A percentile compares a stretch with the other conserved stretches of the same genome.
Evolutionary conservation across 1,140 invertebrate genomes (phyloP).

Genomic region (Hylyphantes graminicola): DNA sequence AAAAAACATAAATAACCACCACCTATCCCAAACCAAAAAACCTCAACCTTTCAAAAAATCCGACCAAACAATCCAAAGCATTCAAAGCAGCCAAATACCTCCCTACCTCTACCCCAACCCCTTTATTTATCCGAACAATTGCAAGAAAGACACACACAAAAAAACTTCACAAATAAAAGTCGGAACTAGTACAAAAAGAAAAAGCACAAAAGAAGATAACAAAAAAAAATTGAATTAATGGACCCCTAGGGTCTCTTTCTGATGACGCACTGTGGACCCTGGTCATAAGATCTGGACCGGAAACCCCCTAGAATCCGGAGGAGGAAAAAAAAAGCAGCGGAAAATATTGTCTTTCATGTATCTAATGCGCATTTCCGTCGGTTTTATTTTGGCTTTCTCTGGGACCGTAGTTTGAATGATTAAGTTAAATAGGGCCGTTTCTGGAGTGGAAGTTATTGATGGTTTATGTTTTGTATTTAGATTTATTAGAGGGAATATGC

Average conservation of each 20-base stretch:
- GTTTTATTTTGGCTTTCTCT: too few species aligned
- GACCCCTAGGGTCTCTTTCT: constrained; percentile 25
- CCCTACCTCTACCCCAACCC: background rate
- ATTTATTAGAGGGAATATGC: too few species aligned
- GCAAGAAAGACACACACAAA: background rate
- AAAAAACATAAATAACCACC: too few species aligned
- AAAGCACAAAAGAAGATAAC: constrained; percentile 16
- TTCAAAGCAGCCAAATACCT: background rate
- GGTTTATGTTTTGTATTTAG: too few species aligned
- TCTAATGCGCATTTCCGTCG: constrained; percentile 15
- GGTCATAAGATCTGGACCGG: constrained; percentile 33
- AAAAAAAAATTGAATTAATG: constrained; percentile 50
- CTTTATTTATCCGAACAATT: constrained; percentile 43
- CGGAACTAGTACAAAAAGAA: too few species aligned
- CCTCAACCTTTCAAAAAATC: too few species aligned
- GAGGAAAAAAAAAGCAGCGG: background rate
- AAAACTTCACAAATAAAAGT: background rate
- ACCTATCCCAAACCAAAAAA: too few species aligned
- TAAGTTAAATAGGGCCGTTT: too few species aligned
- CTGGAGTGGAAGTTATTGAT: too few species aligned
- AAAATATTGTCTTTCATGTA: constrained; percentile 34
- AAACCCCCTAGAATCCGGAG: constrained; percentile 3
- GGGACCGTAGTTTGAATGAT: too few species aligned
- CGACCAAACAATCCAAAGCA: background rate
- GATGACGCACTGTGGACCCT: constrained; percentile 26